Conservation (phyloP, 2,797 vertebrate species). For the Epinephelus malabaricus region DNA sequence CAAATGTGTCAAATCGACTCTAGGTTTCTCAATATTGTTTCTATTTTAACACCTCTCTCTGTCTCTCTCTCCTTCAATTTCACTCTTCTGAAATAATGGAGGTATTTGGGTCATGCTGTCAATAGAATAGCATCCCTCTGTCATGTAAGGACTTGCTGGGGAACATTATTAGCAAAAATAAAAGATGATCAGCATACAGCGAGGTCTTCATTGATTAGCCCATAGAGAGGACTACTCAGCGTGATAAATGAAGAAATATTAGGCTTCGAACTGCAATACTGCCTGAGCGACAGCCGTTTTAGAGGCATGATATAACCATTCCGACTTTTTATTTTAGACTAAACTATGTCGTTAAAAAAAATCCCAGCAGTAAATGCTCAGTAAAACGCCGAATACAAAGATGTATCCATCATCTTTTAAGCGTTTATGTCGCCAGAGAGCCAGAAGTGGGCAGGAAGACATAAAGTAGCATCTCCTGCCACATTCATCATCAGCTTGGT, state of each 20-base stretch:
- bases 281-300: constrained; percentile 57
- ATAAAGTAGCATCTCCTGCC: constrained; percentile 35
- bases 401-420: constrained; percentile 65
- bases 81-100: constrained; percentile 51
- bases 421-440: constrained; percentile 51
- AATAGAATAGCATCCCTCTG: constrained; percentile 58
- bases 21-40: constrained; percentile 54
- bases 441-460: constrained; percentile 29
- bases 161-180: constrained; percentile 60
- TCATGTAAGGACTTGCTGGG: constrained; percentile 50
- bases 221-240: constrained; percentile 36
- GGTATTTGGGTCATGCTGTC: constrained; percentile 72
- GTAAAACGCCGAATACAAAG: constrained; percentile 63
- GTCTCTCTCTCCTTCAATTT: constrained; percentile 39
- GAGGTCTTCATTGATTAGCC: constrained; percentile 63
- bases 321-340: constrained; percentile 63
- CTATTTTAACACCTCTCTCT: constrained; percentile 52
- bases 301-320: constrained; percentile 64
- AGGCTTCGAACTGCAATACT: constrained; percentile 48
- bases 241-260: constrained; percentile 68
- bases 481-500: constrained; percentile 40
- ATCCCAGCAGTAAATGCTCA: constrained; percentile 53
- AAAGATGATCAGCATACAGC: constrained; percentile 60
- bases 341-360: constrained; percentile 65
- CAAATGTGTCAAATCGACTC: constrained; percentile 53